Base-by-base conservation (phyloP, 2,113 vertebrate genomes). In the Ictalurus punctatus region DNA sequence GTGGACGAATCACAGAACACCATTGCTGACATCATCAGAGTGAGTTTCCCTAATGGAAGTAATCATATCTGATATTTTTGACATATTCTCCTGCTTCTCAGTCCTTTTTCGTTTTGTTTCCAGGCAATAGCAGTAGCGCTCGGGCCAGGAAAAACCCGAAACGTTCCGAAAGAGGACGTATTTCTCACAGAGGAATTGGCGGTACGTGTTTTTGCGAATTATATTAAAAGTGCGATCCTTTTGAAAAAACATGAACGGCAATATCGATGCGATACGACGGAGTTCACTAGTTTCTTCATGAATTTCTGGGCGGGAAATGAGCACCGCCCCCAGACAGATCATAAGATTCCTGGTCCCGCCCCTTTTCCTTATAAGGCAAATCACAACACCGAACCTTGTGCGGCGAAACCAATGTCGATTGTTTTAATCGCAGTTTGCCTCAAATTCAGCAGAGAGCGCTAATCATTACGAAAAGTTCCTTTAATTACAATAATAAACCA, bases 11-110 rank as follows among this genome's bases (percentile, higher is more conserved):
- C 97, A 14, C 93, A 92, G 65, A 95, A 96, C 25, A 97, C 95
- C 0, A 91, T 97, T 92, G 94, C 95, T 89, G 95, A 97, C 67
- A 91, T 99, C 17, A n/a, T 98, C 78, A 97, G 96, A 96, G 98
- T 99, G 92, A 65, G 90, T 84, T 80, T 83, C 17, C 34, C 1
- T 40, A 19, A 63, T 3, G 17, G 10, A 2, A 83, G 12, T 5
- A 63, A 25, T 83, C 37, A 37, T 34, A 82, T 54, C 58, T 81
- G 4, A 58, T 56, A 5, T 30, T 30, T 34, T 34, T 34, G 34
- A 34, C 17, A 63, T 61, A 67, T 14, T 37, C n/a, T 25, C 83
- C 37, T 21, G 14, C 17, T 27, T 30, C 54, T 30, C 2, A 58
- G 21, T 13, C 27, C 4, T 52, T 86, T 65, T 44, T 89, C 19